These are phyloP conservation scores for Scaptomyza tumidula DNA, from an alignment of 2,888 invertebrate genomes.

Conservation along the genomic window DNA sequence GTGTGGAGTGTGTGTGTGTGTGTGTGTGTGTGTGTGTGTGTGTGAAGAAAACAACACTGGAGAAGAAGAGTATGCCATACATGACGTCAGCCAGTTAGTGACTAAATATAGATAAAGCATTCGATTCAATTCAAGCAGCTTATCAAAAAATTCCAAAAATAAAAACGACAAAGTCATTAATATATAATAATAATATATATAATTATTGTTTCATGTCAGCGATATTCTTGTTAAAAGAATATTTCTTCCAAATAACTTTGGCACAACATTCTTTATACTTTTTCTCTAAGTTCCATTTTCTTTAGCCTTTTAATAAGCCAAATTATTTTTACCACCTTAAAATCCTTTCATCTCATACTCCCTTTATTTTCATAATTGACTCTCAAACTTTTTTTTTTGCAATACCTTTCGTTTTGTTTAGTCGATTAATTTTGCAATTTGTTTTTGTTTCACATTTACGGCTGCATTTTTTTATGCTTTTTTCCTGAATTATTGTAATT, in stretches of 20 bases:
- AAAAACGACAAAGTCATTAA: background rate
- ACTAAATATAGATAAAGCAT: conserved; percentile 3
- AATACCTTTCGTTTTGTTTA: too few species aligned
- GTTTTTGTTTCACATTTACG: background rate
- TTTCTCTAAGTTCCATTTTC: too few species aligned
- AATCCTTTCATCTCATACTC: too few species aligned
- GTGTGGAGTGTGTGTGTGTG: background rate
- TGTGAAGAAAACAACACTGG: conserved; percentile 3
- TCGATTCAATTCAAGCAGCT: conserved; percentile 5
- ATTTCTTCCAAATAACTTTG: too few species aligned
- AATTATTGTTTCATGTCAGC: too few species aligned
- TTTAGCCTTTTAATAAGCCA: too few species aligned
- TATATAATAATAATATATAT: too few species aligned
- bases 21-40: background rate
- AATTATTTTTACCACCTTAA: too few species aligned
- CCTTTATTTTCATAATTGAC: too few species aligned
- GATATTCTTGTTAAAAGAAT: too few species aligned
- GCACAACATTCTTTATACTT: too few species aligned
- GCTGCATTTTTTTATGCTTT: background rate
- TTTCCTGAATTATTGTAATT: background rate
- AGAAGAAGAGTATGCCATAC: background rate
- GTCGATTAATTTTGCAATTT: background rate
- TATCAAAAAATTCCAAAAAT: background rate
- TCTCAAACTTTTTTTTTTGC: too few species aligned
- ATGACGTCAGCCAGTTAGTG: conserved; percentile 42